Base-by-base conservation (phyloP, 1,140 invertebrate genomes). In the Ceratitis capitata region DNA sequence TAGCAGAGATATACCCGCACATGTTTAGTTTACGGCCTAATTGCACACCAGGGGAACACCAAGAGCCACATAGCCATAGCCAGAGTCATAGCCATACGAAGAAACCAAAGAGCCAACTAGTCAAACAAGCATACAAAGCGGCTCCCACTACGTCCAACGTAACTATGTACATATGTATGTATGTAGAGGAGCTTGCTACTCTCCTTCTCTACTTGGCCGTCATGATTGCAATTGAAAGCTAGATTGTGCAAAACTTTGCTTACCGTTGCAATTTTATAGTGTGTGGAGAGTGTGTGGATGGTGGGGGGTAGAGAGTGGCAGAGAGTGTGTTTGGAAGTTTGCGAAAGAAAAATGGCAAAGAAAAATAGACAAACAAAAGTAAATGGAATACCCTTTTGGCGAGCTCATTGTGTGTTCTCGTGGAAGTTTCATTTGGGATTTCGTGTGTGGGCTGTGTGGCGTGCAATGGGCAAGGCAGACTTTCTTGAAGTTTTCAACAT, bases 1-100 rank as follows among this genome's bases (percentile, higher is more conserved):
- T 78, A 26, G 35, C 39, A 26, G 39, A 7, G n/a, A n/a, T n/a
- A n/a, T 78, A 45, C n/a, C 69, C 69, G 39, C 69, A 78, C 69
- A 78, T 78, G 69, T 78, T 78, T 78, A 78, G 69, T 78, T 78
- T 78, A 78, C 69, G 69, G 39, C 69, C 69, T 78, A 78, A 78
- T 78, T 78, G 69, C 39, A 78, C 69, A 78, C 69, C 69, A 78
- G 69, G 69, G 69, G 69, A 78, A 78, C 69, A 39, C 42, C 61
- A 32, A 69, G 4, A 39, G 32, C 61, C 16, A n/a, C n/a, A n/a
- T 5, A 19, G 32, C 12, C 29, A 69, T n/a, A 35, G 32, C 61
- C n/a, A 35, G 14, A 23, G 16, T 16, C 58, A 12, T 23, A 32
- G 58, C 26, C 6, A 14, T 9, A 14, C 47, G 14, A 53, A 53